Base-by-base conservation (phyloP, 2,797 vertebrate species). In the Podarcis siculus region DNA sequence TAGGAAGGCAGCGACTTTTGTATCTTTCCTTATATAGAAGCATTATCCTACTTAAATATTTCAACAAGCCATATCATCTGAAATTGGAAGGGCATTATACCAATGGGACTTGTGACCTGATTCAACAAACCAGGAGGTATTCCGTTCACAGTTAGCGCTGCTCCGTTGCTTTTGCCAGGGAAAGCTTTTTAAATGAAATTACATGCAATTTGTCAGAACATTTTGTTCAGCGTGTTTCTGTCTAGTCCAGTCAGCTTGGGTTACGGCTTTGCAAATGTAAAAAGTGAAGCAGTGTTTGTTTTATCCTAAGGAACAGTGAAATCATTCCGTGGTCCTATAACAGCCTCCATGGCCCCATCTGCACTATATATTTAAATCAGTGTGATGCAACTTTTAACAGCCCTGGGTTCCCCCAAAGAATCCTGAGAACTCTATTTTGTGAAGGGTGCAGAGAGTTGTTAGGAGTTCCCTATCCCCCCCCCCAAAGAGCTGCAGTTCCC, bases 81-180 rank as follows among this genome's bases (percentile, higher is more conserved):
- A 91, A 90, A 37, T 77, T 82, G 7, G 3, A 89, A 82, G 90
- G 25, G 4, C 12, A 32, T 55, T 10, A 79, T 76, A 21, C 75
- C 61, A 88, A 88, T 55, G 6, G 21, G n/a, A 67, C 23, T 35
- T 49, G 17, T 87, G 87, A 80, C 30, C 1, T 10, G 76, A 86
- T 87, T 91, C 71, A 88, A 8, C 19, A 79, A 90, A 64, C 10
- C 58, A 8, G 45, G 83, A 73, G 0, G 5, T 88, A 45, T 42
- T 86, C 0, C 30, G 79, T 88, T n/a, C 76, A 27, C 87, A 86
- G 8, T 39, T 79, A 39, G 12, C 42, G 30, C 8, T 25, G 76
- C 9, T 78, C 81, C n/a, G 39, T 7, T 86, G 23, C 1, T 49
- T 87, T 89, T 88, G 69, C 10, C 5, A 23, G 15, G 66, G 71